Evolutionary conservation across 2,888 invertebrate genomes (phyloP).

Genomic region (Philhelius pedissequus): DNA sequence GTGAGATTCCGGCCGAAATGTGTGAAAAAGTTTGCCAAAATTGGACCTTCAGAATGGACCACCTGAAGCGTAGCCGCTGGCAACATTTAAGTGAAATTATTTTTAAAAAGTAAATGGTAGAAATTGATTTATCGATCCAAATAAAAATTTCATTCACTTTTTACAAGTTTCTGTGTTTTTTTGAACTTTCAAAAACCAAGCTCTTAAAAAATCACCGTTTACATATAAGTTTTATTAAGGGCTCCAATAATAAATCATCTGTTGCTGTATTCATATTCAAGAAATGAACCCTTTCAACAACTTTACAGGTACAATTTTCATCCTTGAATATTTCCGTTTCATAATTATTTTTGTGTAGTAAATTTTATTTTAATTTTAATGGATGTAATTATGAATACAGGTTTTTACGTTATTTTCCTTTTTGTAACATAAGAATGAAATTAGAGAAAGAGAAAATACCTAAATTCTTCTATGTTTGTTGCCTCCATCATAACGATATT

Average conservation of each 20-base stretch:
- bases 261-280: not conserved
- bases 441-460: not conserved
- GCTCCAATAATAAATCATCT: not conserved
- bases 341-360: not conserved
- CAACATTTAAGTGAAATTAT: too few relatives aligned
- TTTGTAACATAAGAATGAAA: not conserved
- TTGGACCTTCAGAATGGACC: too few relatives aligned
- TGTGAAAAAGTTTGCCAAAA: too few relatives aligned
- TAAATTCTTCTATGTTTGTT: not conserved
- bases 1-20: too few relatives aligned
- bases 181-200: too few relatives aligned
- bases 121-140: too few relatives aligned
- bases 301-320: not conserved
- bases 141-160: too few relatives aligned
- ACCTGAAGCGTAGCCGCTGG: too few relatives aligned
- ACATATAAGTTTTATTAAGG: too few relatives aligned
- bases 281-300: not conserved
- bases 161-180: too few relatives aligned
- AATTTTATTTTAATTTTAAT: constrained; percentile 1
- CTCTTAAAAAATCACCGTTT: too few relatives aligned
- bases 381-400: not conserved
- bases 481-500: constrained; percentile 1
- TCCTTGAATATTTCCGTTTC: not conserved
- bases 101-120: too few relatives aligned
- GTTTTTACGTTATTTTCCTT: not conserved